A percentile compares a stretch with the other conserved stretches of the same genome.
Conservation (phyloP, 2,888 invertebrate species). For the Opisthograptis luteolata region DNA sequence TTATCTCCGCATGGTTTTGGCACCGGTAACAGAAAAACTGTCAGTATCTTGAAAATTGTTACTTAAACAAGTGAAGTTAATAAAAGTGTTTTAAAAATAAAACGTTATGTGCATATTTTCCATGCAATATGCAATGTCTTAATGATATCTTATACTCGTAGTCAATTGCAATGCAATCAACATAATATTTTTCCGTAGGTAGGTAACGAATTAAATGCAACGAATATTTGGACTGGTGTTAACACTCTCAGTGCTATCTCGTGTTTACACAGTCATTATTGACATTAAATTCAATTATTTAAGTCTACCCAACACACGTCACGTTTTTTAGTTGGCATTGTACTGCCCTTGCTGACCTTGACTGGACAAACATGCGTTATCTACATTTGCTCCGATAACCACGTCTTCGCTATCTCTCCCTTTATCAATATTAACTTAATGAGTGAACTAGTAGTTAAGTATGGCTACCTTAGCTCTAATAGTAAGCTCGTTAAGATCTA, state of each 20-base stretch:
- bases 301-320: neutral
- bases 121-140: no score
- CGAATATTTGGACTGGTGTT: neutral
- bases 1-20: no score
- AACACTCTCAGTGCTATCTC: neutral
- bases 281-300: constrained; percentile 2
- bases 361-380: constrained; percentile 44
- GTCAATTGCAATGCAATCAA: no score
- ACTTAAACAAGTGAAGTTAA: no score
- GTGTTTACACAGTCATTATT: neutral
- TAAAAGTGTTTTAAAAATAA: no score
- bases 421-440: constrained; percentile 33
- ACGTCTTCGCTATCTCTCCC: constrained; percentile 27
- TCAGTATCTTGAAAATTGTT: no score
- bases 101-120: no score
- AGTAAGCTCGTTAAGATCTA: neutral
- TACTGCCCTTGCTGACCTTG: constrained; percentile 47
- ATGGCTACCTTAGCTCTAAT: no score
- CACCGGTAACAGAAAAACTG: no score
- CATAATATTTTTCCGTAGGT: no score
- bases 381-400: constrained; percentile 27
- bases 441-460: constrained; percentile 14
- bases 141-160: no score
- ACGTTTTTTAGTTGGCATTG: neutral
- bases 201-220: no score